Evolutionary conservation across 2,888 invertebrate species (phyloP), one percentile per base, ranked within the genome.

Genomic region (Drosophila paucipuncta): DNA sequence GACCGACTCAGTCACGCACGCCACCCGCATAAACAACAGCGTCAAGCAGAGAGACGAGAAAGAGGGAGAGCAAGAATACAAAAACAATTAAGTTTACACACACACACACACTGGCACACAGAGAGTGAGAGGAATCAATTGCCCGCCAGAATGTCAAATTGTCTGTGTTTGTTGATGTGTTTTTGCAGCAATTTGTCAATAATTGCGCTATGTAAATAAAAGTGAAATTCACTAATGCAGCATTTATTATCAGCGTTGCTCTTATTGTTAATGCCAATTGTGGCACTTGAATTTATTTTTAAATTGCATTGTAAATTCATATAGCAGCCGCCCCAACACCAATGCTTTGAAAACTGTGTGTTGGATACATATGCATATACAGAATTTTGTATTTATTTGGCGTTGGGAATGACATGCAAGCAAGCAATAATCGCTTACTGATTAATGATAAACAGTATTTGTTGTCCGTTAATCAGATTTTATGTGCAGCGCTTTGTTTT

Each of bases 221-320:
- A 85, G 85, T 75, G 72, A 86, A 90, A 90, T 87, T 76, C 71
- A 68, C 61, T 55, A 63, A 62, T 82, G 67, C 60, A 66, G 60
- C 65, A 63, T 52, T 76, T 70, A 63, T 82, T 61, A 52, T 64
- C 25, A 39, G 18, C 13, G 30, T 18, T 33, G 33, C 18, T 33
- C 9, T 58, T 59, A 50, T 66, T 35, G 41, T 39, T 49, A 47
- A 37, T 64, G 53, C 9, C 71, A 75, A 60, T 81, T 61, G 47
- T 41, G 62, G 41, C 57, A 63, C 30, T 68, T 73, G 9, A 78
- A 73, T 66, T 61, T 22, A 49, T 30, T 37, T 54, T 78, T 66
- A 78, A 78, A 74, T 69, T 54, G 50, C 68, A 79, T 78, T 78
- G 82, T 78, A 49, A 78, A 47, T 65, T 78, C 53, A 78, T 78